These are phyloP conservation scores for Bubo scandiacus DNA, from an alignment of 2,113 vertebrate genomes.

Conservation along the genomic window DNA sequence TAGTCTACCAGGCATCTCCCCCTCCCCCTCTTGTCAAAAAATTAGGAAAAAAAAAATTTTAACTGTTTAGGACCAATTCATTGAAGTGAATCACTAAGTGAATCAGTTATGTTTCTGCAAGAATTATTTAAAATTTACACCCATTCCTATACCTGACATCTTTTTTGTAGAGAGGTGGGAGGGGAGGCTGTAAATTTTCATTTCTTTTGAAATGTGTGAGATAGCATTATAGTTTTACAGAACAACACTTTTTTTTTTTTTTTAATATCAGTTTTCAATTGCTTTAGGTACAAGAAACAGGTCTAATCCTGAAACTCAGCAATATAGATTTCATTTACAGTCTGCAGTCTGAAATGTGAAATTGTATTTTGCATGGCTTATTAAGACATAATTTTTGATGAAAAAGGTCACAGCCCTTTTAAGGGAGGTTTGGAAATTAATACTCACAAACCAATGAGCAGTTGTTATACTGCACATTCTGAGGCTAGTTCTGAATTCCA, in stretches of 20 bases:
- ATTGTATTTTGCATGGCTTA: not conserved
- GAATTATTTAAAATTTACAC: not conserved
- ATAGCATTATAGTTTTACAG: not conserved
- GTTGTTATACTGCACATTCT: not conserved
- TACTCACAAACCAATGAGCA: not conserved
- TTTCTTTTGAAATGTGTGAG: not conserved
- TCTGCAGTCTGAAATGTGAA: not conserved
- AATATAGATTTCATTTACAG: not conserved
- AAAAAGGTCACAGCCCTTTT: not conserved
- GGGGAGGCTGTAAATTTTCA: not conserved
- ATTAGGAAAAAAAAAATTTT: not conserved
- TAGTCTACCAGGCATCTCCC: constrained; percentile 43
- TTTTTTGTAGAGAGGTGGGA: not conserved
- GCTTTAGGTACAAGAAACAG: not conserved
- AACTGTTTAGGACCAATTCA: constrained; percentile 63
- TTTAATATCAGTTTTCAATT: not conserved
- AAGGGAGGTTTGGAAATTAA: not conserved
- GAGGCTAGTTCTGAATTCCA: not conserved
- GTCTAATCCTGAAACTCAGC: not conserved
- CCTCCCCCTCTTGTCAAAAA: not conserved
- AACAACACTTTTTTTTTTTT: not conserved
- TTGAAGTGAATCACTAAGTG: not conserved
- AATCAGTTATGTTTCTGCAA: not conserved
- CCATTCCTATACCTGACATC: not conserved
- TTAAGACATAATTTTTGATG: not conserved